Percentiles rank a stretch among this genome's conserved stretches.
These are phyloP conservation scores for Chaitophorus viminalis DNA, from an alignment of 2,888 invertebrate species.

Conservation along the genomic window DNA sequence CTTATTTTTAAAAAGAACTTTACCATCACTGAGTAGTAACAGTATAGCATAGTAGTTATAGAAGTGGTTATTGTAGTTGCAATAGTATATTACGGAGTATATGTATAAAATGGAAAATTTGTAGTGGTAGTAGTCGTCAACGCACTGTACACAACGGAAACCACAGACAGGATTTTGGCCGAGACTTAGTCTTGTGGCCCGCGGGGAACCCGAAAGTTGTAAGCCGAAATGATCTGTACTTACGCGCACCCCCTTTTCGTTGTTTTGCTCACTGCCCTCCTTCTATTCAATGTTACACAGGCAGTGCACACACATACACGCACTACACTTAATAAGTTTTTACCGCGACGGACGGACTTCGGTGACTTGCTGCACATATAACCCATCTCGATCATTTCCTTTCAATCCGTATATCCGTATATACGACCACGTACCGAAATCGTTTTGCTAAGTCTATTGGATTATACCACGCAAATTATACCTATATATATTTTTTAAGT, in stretches of 20 bases:
- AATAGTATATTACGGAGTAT: not conserved
- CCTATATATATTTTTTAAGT: no score
- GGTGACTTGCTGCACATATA: not conserved
- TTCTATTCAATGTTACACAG: not conserved
- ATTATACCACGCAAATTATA: no score
- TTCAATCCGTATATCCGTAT: not conserved
- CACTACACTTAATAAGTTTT: not conserved
- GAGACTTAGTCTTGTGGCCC: conserved; percentile 33
- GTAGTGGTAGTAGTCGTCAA: not conserved
- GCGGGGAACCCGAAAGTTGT: conserved; percentile 36
- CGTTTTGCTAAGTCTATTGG: no score
- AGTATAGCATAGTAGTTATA: not conserved
- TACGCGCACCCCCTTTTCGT: not conserved
- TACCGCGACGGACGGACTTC: not conserved
- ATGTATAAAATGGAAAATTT: not conserved
- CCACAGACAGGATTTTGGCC: conserved; percentile 37
- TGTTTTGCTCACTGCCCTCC: not conserved
- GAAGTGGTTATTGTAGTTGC: not conserved
- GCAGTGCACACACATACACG: not conserved
- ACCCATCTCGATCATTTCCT: not conserved
- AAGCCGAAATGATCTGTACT: conserved; percentile 30
- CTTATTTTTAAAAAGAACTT: no score
- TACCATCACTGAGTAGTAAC: no score
- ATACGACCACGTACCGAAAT: not conserved
- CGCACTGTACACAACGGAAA: not conserved